Base-by-base conservation (phyloP, 1,140 invertebrate genomes). In the Drosophila repletoides region DNA sequence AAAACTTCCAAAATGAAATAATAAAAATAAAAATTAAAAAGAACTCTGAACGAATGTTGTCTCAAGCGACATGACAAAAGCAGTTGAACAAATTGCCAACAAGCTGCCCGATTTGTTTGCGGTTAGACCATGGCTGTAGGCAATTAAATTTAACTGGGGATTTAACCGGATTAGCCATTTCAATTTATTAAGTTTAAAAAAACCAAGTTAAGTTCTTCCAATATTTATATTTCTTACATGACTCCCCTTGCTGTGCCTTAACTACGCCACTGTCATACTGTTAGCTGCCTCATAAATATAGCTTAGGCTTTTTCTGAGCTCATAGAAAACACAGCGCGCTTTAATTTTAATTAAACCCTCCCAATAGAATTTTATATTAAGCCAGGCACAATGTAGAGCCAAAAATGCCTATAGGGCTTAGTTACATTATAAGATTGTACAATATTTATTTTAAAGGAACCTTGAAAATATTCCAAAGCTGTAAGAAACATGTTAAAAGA, bases 341-440 rank as follows among this genome's bases (percentile, higher is more conserved):
- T 64, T 69, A 48, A 56, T 53, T 64, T 64, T 64, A 69, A 69
- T 64, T 63, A 68, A 68, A 53, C 19, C 7, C 21, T n/a, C 14
- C 40, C 49, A 55, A 38, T 51, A 64, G 22, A 53, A 24, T 48
- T 61, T 61, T 63, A 55, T 22, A 69, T 55, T 55, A 40, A 31
- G 41, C 33, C 33, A 1, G 22, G 48, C 28, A 66, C 63, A 59
- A 66, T 41, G 36, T 12, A 49, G 14, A 15, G 19, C 14, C 5
- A 60, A 12, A n/a, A 51, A 38, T 45, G 38, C 21, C 10, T 26
- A 3, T 46, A n/a, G 2, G 38, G 7, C 33, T 59, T 49, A 10
- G 22, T 33, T 41, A 53, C 21, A 55, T 41, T 38, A 41, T 33
- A 46, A 48, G 31, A 40, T 33, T 31, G 29, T 6, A 10, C 7